Percentiles rank a stretch among this genome's conserved stretches.
phyloP scores from a whole-genome alignment of 1,140 invertebrate genomes.

The Lamellibrachia luymesi region DNA sequence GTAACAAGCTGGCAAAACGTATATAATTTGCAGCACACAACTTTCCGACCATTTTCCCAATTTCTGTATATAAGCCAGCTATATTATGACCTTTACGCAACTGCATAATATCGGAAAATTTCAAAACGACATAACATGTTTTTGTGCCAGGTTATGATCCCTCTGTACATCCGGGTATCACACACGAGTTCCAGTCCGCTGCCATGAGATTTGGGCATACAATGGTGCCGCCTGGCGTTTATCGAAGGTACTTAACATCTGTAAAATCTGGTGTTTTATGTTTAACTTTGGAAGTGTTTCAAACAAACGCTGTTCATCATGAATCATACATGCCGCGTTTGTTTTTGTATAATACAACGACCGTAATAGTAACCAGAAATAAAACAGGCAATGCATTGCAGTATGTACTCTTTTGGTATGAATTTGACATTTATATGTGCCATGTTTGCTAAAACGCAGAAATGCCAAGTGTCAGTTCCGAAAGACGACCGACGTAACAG shows the following conservation, averaged over 20 bases:
- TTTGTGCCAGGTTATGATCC: constrained; percentile 68
- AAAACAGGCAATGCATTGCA: too few relatives aligned
- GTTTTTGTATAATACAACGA: background rate
- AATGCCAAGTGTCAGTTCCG: constrained; percentile 17
- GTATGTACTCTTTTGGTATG: too few relatives aligned
- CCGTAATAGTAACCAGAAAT: too few relatives aligned
- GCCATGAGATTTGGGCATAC: constrained; percentile 98
- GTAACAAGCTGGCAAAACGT: too few relatives aligned
- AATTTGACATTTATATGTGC: too few relatives aligned
- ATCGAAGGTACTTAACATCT: constrained; percentile 59
- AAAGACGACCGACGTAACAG: constrained; percentile 17
- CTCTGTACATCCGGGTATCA: constrained; percentile 91
- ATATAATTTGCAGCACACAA: too few relatives aligned
- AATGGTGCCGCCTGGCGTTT: constrained; percentile 89
- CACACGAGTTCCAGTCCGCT: constrained; percentile 95
- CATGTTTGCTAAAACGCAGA: background rate
- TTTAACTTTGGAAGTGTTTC: background rate
- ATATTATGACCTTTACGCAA: too few relatives aligned
- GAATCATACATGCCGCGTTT: background rate
- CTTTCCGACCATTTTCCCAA: too few relatives aligned
- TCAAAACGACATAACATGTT: background rate
- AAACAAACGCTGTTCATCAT: background rate
- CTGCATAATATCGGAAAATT: background rate
- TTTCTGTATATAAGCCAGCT: too few relatives aligned
- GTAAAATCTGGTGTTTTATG: background rate